Base-by-base conservation (phyloP, 2,797 vertebrate genomes). In the Scomberomorus guttatus region DNA sequence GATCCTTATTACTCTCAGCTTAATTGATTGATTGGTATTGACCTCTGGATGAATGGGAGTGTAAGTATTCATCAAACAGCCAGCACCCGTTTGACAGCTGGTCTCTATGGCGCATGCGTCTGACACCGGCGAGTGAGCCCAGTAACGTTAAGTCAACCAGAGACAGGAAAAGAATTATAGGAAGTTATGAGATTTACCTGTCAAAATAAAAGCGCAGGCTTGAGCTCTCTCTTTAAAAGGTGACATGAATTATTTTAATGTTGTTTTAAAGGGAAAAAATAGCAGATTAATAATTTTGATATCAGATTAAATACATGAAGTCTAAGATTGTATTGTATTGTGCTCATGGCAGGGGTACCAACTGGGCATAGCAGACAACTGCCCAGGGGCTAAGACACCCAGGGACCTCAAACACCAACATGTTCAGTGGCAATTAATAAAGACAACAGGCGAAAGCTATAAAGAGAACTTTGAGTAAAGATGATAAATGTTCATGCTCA, bases 81-180 rank as follows among this genome's bases (percentile, higher is more conserved):
- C 48, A 61, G 27, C 50, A 58, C 24, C 55, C 5, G 9, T 83
- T 86, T 92, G 93, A 93, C 93, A 93, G 92, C 87, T 80, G 83
- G 42, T 39, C n/a, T 11, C 22, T 22, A 42, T 0, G 0, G 82
- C 93, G 93, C 94, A 94, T 92, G 94, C 93, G 93, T 68, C 14
- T 0, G 15, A 68, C 9, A 73, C 54, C 69, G 58, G 68, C 80
- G 17, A 73, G 24, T 1, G 57, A 0, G 59, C 14, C 6, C 54
- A 22, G 20, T 20, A 6, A 2, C 15, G 29, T 12, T 14, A 83
- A 72, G 57, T 15, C 0, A 5, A 15, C 2, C 2, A 3, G 10
- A 42, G 10, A 48, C 12, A 69, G 6, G 1, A 1, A 56, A 32
- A 29, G 46, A 9, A 37, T 4, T 4, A 14, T 1, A 27, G 66